phyloP scores from a whole-genome alignment of 2,888 invertebrate genomes.

The Philonicus albiceps region DNA sequence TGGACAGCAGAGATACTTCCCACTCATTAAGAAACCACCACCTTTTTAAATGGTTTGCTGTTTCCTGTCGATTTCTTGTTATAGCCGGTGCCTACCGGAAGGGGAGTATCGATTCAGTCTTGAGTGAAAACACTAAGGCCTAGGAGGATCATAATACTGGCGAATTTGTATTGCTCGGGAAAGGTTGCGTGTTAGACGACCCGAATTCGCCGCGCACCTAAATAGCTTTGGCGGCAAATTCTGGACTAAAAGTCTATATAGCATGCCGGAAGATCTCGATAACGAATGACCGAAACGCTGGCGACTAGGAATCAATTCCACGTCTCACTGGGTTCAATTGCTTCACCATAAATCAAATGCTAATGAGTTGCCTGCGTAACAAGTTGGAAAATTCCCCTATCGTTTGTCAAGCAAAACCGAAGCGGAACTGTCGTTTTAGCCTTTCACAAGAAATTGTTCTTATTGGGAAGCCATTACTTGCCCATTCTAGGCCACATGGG shows the following conservation, averaged over 20 bases:
- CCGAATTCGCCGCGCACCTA: neutral
- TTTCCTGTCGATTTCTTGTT: slow-evolving; percentile 37
- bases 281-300: slow-evolving; percentile 46
- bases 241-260: slow-evolving; percentile 16
- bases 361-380: slow-evolving; percentile 44
- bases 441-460: slow-evolving; percentile 14
- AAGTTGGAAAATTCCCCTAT: slow-evolving; percentile 37
- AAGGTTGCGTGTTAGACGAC: neutral
- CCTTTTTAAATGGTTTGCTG: slow-evolving; percentile 34
- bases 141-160: neutral
- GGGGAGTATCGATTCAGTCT: slow-evolving; percentile 31
- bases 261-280: slow-evolving; percentile 45
- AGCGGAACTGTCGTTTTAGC: slow-evolving; percentile 42
- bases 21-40: neutral
- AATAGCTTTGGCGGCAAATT: slow-evolving; percentile 2
- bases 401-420: slow-evolving; percentile 42
- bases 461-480: slow-evolving; percentile 31
- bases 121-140: slow-evolving; percentile 24
- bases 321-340: slow-evolving; percentile 46
- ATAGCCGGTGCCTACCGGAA: slow-evolving; percentile 25
- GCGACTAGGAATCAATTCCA: slow-evolving; percentile 45
- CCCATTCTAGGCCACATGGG: neutral
- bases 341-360: slow-evolving; percentile 45
- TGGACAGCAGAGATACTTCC: slow-evolving; percentile 18
- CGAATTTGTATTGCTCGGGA: neutral